Evolutionary conservation across 1,140 invertebrate species (phyloP).

Genomic region (Drosophila mayri): DNA sequence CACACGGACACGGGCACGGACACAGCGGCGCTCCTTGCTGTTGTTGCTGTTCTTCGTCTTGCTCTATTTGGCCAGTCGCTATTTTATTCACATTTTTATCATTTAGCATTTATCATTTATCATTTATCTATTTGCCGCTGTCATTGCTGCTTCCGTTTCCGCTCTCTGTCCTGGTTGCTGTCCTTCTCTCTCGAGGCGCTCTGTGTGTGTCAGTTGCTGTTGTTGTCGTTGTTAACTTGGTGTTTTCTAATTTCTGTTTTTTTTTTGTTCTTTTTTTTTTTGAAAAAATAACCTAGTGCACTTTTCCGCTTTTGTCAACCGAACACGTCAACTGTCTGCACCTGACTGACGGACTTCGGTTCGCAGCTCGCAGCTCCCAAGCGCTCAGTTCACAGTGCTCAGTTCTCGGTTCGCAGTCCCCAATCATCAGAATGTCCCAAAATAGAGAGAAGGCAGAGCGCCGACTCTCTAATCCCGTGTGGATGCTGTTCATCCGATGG

Average conservation of each 20-base stretch:
- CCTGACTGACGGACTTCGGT: constrained; percentile 71
- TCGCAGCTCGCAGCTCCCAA: constrained; percentile 29
- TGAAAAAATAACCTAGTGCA: constrained; percentile 37
- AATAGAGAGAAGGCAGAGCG: constrained; percentile 59
- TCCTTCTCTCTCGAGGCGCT: constrained; percentile 19
- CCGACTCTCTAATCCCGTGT: constrained; percentile 48
- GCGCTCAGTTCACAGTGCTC: constrained; percentile 7
- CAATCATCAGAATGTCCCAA: constrained; percentile 12
- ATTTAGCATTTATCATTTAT: constrained; percentile 16
- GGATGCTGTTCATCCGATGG: constrained; percentile 65
- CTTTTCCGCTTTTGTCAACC: constrained; percentile 77
- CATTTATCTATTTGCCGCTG: constrained; percentile 28
- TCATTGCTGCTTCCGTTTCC: constrained; percentile 26
- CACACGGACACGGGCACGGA: constrained; percentile 38
- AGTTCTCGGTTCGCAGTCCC: constrained; percentile 23
- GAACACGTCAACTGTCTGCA: constrained; percentile 85
- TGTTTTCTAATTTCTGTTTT: constrained; percentile 1
- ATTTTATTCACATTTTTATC: constrained; percentile 46
- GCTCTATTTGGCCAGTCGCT: constrained; percentile 36
- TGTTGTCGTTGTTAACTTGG: constrained; percentile 6
- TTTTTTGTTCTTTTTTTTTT: constrained; percentile 1
- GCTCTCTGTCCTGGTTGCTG: constrained; percentile 18
- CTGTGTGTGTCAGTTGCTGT: constrained; percentile 37
- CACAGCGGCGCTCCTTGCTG: constrained; percentile 34
- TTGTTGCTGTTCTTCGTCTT: constrained; percentile 42